Evolutionary conservation across 2,888 invertebrate genomes (phyloP), one percentile per base, ranked within the genome.

Genomic region (Cosmia pyralina): DNA sequence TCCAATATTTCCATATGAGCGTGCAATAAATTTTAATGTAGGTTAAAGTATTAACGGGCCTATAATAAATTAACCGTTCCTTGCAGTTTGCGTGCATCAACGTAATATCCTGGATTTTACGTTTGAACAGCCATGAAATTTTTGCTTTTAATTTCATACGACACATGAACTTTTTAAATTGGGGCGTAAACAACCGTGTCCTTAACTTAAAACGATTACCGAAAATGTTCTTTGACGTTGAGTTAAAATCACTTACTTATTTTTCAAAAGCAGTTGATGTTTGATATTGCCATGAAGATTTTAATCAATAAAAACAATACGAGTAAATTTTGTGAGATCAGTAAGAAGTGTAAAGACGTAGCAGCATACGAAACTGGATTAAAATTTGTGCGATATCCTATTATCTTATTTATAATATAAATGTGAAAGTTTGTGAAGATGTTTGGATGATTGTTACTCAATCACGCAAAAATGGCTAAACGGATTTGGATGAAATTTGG

Each of bases 1-100:
- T 15, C 50, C 53, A 52, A 63, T 53, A 73, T 73, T 81, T 81
- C 44, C 46, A 69, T 60, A 79, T 6, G 62, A 76, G 66, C 60
- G 28, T 58, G 77, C 68, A 67, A 85, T 81, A 68, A 70, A 78
- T 85, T 85, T 81, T 73, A 69, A 83, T 81, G 72, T 77, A 81
- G 81, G 77, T 81, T 81, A 85, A 83, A 85, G 76, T 81, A 87
- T 83, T 85, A 79, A 78, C 76, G 70, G 66, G 66, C 75, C 66
- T 74, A 63, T 75, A 79, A 87, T 85, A 87, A 86, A 85, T 83
- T 75, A 75, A 71, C 41, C 69, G 73, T 80, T 78, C 64, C 78
- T 85, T 78, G 71, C 70, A 85, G 77, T 75, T 87, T 59, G 81
- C 83, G 75, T 85, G 85, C 77, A 73, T 79, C 64, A 70, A 52